Evolutionary conservation across 2,888 invertebrate genomes (phyloP).

Genomic region (Parthenolecanium corni): DNA sequence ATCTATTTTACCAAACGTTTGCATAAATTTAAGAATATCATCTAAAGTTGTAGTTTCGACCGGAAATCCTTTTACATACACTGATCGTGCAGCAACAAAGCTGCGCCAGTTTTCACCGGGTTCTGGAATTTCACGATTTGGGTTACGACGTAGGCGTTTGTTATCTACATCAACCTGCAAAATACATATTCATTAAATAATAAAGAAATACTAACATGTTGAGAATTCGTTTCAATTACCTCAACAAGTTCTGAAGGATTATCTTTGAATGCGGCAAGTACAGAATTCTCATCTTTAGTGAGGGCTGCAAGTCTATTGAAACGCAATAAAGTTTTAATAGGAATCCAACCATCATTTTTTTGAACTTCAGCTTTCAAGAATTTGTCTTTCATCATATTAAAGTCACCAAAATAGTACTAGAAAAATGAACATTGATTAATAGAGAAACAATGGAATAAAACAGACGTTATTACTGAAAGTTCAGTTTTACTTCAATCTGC

Average conservation of each 20-base stretch:
- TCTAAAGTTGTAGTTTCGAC: constrained; percentile 51
- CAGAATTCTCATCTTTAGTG: constrained; percentile 53
- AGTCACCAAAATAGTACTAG: constrained; percentile 70
- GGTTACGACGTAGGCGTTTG: constrained; percentile 46
- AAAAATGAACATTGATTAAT: not conserved
- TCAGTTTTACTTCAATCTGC: constrained; percentile 10
- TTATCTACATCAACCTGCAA: constrained; percentile 51
- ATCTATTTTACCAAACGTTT: constrained; percentile 18
- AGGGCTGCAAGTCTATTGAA: constrained; percentile 76
- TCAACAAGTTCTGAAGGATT: constrained; percentile 61
- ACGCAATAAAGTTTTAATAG: constrained; percentile 66
- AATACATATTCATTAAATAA: constrained; percentile 33
- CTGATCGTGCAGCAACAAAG: constrained; percentile 59
- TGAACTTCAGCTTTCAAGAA: constrained; percentile 79
- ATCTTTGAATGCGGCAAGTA: constrained; percentile 61
- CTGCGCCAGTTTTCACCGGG: constrained; percentile 71
- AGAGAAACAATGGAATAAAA: not conserved
- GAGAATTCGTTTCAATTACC: constrained; percentile 41
- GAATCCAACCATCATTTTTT: constrained; percentile 84
- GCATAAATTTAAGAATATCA: constrained; percentile 37
- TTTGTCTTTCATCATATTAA: constrained; percentile 82
- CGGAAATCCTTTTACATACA: constrained; percentile 81
- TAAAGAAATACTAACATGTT: not conserved
- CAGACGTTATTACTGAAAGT: not conserved
- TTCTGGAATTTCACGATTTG: constrained; percentile 66